These are phyloP conservation scores for Eudasyphora cyanicolor DNA, from an alignment of 2,888 invertebrate species.

Conservation along the genomic window DNA sequence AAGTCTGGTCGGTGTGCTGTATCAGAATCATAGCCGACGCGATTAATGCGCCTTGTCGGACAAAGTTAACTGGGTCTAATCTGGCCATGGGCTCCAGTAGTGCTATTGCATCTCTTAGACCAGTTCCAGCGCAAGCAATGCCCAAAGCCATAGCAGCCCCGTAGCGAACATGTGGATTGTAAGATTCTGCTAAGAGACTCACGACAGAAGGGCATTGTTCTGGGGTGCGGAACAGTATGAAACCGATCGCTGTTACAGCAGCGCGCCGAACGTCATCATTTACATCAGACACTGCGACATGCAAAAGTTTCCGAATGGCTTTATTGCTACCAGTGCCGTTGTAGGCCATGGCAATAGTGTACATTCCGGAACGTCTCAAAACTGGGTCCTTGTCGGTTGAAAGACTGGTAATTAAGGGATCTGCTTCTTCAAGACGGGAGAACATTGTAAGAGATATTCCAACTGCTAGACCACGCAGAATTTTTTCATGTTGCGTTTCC, in stretches of 20 bases:
- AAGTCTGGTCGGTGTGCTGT: slow-evolving; percentile 97
- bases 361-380: slow-evolving; percentile 97
- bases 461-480: slow-evolving; percentile 96
- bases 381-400: slow-evolving; percentile 97
- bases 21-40: slow-evolving; percentile 98
- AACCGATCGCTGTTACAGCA: slow-evolving; percentile 99
- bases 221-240: slow-evolving; percentile 94
- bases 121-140: slow-evolving; percentile 99
- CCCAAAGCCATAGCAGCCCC: slow-evolving; percentile 99
- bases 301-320: slow-evolving; percentile 94
- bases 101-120: slow-evolving; percentile 96
- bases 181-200: slow-evolving; percentile 97
- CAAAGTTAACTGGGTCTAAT: slow-evolving; percentile 98
- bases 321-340: slow-evolving; percentile 98
- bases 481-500: slow-evolving; percentile 98
- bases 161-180: slow-evolving; percentile 99
- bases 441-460: slow-evolving; percentile 98
- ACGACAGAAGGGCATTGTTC: slow-evolving; percentile 99
- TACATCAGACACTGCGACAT: slow-evolving; percentile 98
- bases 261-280: slow-evolving; percentile 99
- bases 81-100: slow-evolving; percentile 98
- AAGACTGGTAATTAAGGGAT: slow-evolving; percentile 93
- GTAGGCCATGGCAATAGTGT: slow-evolving; percentile 98
- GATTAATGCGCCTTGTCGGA: slow-evolving; percentile 97
- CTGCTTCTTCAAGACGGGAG: slow-evolving; percentile 97